Base-by-base conservation (phyloP, 2,113 vertebrate species). In the Periophthalmodon schlosseri region DNA sequence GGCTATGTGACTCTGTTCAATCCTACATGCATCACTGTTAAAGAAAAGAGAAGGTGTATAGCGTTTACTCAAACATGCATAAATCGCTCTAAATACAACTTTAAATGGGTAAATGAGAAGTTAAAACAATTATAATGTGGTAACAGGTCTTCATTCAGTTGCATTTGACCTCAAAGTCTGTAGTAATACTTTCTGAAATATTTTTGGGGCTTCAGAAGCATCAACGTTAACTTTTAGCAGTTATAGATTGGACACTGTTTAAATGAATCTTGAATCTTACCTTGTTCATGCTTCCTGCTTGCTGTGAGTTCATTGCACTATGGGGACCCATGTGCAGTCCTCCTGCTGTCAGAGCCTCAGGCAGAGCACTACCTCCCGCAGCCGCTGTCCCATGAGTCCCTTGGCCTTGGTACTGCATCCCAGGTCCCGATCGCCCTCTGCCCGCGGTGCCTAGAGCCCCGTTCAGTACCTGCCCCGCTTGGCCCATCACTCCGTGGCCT, bases 391-490 rank as follows among this genome's bases (percentile, higher is more conserved):
- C 95, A 89, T 95, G 96, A 94, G 97, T 94, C 86, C 93, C 86
- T 73, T 96, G 95, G 70, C 94, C 84, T 82, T 95, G 94, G 91
- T 96, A 98, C 70, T 96, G 96, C 92, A 97, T 95, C 61, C 95
- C 95, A 73, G 95, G 89, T 74, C 94, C 92, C 68, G 95, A 94
- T 86, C 97, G 93, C 78, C 96, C 96, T 88, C 96, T 91, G 75
- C 95, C 96, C 61, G 93, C 94, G 69, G 95, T 90, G 79, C 95
- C 96, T 68, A 98, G 93, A 76, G 94, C 94, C 77, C 97, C 97
- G 72, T 99, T 99, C 94, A 99, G 95, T 84, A 98, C 96, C 89
- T 96, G 97, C 79, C 96, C 95, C 67, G 95, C 92, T 82, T 96
- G 96, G 80, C 93, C 95, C 95, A 97, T 94, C 86, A 96, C 95